phyloP scores from a whole-genome alignment of 2,888 invertebrate species.

The Ophion ventricosus region DNA sequence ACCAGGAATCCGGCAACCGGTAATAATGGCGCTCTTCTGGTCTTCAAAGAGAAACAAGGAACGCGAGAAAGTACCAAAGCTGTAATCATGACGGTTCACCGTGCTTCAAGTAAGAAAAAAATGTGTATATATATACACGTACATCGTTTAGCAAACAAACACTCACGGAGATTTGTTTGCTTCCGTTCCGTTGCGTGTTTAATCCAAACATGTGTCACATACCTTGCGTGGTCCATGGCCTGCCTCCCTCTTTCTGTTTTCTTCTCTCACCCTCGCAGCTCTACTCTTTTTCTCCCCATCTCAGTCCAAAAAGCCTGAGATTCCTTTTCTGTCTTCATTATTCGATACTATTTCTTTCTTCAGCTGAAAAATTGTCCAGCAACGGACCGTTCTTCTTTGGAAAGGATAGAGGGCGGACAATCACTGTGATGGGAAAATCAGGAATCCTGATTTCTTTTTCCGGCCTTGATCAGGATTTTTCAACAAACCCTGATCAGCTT shows the following conservation, averaged over 20 bases:
- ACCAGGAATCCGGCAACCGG: constrained; percentile 75
- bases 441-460: too few relatives aligned
- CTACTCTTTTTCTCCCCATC: constrained; percentile 20
- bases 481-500: too few relatives aligned
- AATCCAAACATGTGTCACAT: constrained; percentile 36
- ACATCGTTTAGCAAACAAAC: constrained; percentile 10
- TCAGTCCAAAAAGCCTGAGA: constrained; percentile 1
- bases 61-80: constrained; percentile 58
- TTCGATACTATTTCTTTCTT: too few relatives aligned
- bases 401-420: too few relatives aligned
- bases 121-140: constrained; percentile 50
- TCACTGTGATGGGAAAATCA: too few relatives aligned
- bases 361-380: too few relatives aligned
- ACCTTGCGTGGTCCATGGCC: constrained; percentile 14
- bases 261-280: not conserved
- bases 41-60: constrained; percentile 67
- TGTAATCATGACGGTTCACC: constrained; percentile 75
- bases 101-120: constrained; percentile 62
- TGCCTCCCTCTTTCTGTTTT: not conserved
- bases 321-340: too few relatives aligned
- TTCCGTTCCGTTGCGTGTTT: constrained; percentile 45
- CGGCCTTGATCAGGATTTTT: too few relatives aligned
- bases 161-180: constrained; percentile 11
- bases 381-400: too few relatives aligned
- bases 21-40: constrained; percentile 70